Conservation (phyloP, 2,888 invertebrate species). For the Acronicta alni region DNA sequence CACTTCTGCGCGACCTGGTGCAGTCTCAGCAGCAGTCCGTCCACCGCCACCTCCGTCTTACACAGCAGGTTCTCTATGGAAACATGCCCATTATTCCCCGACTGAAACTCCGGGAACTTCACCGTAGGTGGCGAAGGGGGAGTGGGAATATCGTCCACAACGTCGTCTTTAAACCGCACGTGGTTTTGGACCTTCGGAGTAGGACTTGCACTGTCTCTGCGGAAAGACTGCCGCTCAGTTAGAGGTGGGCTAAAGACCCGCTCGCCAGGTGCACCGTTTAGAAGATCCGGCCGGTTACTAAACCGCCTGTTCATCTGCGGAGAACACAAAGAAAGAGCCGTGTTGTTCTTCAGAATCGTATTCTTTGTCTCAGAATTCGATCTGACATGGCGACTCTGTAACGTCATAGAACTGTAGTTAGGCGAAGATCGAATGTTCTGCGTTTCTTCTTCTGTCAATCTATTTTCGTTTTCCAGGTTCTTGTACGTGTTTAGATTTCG, state of each 20-base stretch:
- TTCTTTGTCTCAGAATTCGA: slow-evolving; percentile 86
- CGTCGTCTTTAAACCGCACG: slow-evolving; percentile 84
- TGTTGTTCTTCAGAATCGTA: slow-evolving; percentile 84
- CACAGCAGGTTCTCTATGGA: slow-evolving; percentile 90
- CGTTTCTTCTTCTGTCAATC: slow-evolving; percentile 76
- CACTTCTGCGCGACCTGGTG: slow-evolving; percentile 93
- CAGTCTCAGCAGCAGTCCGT: slow-evolving; percentile 91
- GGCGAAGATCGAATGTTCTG: slow-evolving; percentile 71
- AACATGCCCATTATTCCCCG: slow-evolving; percentile 89
- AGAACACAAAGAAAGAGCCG: slow-evolving; percentile 85
- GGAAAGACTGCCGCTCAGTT: slow-evolving; percentile 74
- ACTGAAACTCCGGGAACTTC: slow-evolving; percentile 76
- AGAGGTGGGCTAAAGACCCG: slow-evolving; percentile 80
- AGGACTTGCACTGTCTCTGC: slow-evolving; percentile 74
- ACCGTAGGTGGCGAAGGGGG: slow-evolving; percentile 84
- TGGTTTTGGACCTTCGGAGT: slow-evolving; percentile 82
- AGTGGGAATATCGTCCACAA: slow-evolving; percentile 82
- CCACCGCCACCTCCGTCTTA: slow-evolving; percentile 92
- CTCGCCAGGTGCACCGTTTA: slow-evolving; percentile 83
- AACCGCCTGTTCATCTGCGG: slow-evolving; percentile 88
- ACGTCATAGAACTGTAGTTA: slow-evolving; percentile 80
- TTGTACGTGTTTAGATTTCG: slow-evolving; percentile 89
- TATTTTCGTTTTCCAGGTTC: slow-evolving; percentile 88
- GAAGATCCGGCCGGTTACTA: slow-evolving; percentile 80
- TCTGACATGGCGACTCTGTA: slow-evolving; percentile 82